Base-by-base conservation (phyloP, 1,140 invertebrate genomes). In the Megathymus violae region DNA sequence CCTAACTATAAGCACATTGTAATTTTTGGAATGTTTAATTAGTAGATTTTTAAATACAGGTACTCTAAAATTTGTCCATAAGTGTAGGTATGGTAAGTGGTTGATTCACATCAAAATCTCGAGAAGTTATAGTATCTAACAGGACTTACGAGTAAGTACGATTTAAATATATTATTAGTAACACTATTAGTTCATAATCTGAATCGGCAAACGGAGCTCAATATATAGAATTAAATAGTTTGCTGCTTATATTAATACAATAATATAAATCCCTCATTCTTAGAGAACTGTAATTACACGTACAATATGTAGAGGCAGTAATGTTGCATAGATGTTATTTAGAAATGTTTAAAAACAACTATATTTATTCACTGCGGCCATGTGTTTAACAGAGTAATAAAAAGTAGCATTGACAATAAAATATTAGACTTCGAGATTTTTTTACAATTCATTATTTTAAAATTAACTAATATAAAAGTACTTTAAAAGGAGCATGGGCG, bases 401-500 rank as follows among this genome's bases (percentile, higher is more conserved):
- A 56, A 25, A 54, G 38, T 9, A 56, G 31, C 7, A 5, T 36
- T 17, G 52, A 22, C 19, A 14, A 54, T n/a, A n/a, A n/a, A n/a
- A n/a, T n/a, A n/a, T n/a, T n/a, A n/a, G n/a, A n/a, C n/a, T n/a
- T n/a, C n/a, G n/a, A n/a, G n/a, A n/a, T n/a, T n/a, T 14, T 54
- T 43, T 66, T 56, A 66, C 19, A 31, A 61, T 61, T 41, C 58
- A 11, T 36, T 36, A 36, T 36, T 66, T 48, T 54, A 61, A 54
- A 66, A 54, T 59, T 54, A 61, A 66, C 50, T 61, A 60, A 46
- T 54, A n/a, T n/a, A n/a, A n/a, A 58, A 38, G 16, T 43, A 48
- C 47, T n/a, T 31, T 38, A 47, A 64, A 64, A 63, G 61, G 61
- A 59, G 56, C 34, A 58, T 52, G 52, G 52, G 52, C 52, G 44